Conservation (phyloP, 2,797 vertebrate species). For the Anguilla anguilla region DNA sequence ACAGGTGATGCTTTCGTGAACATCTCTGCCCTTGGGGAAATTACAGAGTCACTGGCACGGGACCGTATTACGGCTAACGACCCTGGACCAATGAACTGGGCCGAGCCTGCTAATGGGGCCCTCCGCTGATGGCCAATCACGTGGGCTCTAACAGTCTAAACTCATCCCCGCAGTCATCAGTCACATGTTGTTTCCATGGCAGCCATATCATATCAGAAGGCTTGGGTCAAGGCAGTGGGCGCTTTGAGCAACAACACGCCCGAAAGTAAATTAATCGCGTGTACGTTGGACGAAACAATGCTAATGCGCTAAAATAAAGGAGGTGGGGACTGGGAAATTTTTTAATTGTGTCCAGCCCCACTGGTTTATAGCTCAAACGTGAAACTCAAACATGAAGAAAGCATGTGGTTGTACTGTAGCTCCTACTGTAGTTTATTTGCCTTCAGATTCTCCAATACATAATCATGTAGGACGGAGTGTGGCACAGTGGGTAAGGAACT, state of each 20-base stretch:
- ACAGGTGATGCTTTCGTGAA: background rate
- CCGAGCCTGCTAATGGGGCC: background rate
- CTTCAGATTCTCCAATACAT: background rate
- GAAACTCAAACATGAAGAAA: background rate
- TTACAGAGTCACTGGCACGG: background rate
- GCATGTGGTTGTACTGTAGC: background rate
- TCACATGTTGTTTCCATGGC: constrained; percentile 35
- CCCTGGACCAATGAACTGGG: background rate
- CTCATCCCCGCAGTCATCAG: constrained; percentile 31
- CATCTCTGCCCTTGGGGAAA: background rate
- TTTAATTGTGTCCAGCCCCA: constrained; percentile 29
- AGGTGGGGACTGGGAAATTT: constrained; percentile 31
- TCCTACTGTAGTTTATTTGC: background rate
- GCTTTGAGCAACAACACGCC: constrained; percentile 31
- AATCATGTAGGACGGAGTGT: too few relatives aligned
- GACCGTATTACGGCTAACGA: background rate
- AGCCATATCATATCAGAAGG: constrained; percentile 9
- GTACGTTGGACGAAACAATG: constrained; percentile 38
- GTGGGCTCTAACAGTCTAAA: constrained; percentile 20
- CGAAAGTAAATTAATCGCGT: constrained; percentile 27
- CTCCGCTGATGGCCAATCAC: background rate
- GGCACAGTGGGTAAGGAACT: too few relatives aligned
- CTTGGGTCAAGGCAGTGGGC: constrained; percentile 10
- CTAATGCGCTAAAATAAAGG: constrained; percentile 31
- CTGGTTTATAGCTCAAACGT: constrained; percentile 23